These are phyloP conservation scores for Pollimyrus isidori DNA, from an alignment of 2,113 vertebrate genomes.

Conservation along the genomic window DNA sequence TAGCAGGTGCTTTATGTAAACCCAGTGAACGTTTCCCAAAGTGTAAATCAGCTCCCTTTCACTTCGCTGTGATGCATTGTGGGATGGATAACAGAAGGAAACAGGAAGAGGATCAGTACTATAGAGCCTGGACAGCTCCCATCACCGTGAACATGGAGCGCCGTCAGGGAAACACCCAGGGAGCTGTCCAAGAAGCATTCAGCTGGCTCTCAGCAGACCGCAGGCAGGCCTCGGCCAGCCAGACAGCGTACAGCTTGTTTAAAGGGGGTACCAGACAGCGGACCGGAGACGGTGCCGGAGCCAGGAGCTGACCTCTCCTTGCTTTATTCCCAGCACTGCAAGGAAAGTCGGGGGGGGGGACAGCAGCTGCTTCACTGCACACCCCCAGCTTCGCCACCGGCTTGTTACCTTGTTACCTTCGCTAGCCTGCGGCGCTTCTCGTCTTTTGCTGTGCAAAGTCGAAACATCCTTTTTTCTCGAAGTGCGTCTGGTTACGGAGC, in stretches of 20 bases:
- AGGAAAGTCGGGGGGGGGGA: neutral
- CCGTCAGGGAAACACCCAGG: neutral
- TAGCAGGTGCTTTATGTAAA: neutral
- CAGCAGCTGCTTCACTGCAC: neutral
- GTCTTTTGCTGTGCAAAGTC: neutral
- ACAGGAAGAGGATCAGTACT: neutral
- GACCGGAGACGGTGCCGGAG: neutral
- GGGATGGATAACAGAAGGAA: neutral
- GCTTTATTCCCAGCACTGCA: neutral
- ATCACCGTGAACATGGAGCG: neutral
- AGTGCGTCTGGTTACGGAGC: neutral
- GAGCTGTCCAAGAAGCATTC: neutral
- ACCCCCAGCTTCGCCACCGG: too few relatives aligned
- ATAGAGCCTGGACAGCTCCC: neutral
- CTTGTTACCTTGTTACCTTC: neutral
- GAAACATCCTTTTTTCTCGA: too few relatives aligned
- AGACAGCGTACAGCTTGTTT: neutral
- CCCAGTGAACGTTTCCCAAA: neutral
- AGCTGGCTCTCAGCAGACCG: neutral
- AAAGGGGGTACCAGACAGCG: neutral
- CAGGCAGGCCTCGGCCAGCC: neutral
- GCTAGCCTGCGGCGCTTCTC: neutral
- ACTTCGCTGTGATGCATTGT: neutral
- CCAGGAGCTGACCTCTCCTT: neutral
- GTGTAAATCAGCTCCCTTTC: neutral